These are phyloP conservation scores for Polyommatus iphigenia DNA, from an alignment of 2,888 invertebrate species.

Conservation along the genomic window DNA sequence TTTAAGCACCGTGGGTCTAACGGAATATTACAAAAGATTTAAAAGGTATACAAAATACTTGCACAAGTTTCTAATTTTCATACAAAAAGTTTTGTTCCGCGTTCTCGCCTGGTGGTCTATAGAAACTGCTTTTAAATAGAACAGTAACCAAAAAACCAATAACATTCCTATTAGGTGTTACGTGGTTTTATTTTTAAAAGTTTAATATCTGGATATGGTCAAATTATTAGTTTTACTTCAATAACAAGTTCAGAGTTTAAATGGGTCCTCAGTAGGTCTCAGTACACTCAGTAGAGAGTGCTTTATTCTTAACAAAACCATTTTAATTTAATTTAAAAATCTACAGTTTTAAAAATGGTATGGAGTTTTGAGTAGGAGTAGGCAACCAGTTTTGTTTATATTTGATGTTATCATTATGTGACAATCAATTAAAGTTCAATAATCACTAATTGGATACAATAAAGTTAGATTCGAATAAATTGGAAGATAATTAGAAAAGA, in stretches of 20 bases:
- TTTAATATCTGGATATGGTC: no score
- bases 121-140: not conserved
- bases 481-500: slow-evolving; percentile 20
- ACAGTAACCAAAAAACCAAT: not conserved
- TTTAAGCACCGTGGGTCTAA: slow-evolving; percentile 66
- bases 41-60: slow-evolving; percentile 30
- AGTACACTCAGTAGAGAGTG: no score
- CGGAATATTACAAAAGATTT: slow-evolving; percentile 50
- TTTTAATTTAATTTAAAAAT: no score
- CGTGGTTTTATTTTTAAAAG: not conserved
- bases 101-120: slow-evolving; percentile 23
- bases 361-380: not conserved
- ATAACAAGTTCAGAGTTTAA: no score
- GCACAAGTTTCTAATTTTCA: slow-evolving; percentile 23
- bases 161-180: not conserved
- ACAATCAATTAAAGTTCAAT: slow-evolving; percentile 17
- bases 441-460: slow-evolving; percentile 11
- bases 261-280: no score
- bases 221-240: no score
- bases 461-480: slow-evolving; percentile 19
- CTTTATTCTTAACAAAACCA: no score
- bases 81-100: slow-evolving; percentile 22
- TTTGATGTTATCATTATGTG: slow-evolving; percentile 19
- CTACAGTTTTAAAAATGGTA: not conserved
- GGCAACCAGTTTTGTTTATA: not conserved